These are phyloP conservation scores for Eupithecia subfuscata DNA, from an alignment of 2,888 invertebrate species.

Conservation along the genomic window DNA sequence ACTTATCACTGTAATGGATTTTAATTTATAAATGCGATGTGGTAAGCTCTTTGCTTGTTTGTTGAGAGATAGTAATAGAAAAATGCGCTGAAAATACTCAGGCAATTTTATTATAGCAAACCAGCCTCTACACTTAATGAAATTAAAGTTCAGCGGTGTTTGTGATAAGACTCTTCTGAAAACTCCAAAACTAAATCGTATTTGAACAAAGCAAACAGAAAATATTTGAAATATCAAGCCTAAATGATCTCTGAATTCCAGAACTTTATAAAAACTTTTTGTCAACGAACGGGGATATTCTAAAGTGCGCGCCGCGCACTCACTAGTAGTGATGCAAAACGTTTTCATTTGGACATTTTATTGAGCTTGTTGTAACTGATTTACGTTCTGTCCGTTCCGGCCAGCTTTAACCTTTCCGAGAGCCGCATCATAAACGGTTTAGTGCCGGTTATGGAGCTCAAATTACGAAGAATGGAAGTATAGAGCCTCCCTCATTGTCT, in stretches of 20 bases:
- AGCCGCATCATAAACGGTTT: constrained; percentile 80
- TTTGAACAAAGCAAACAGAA: neutral
- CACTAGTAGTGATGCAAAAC: constrained; percentile 54
- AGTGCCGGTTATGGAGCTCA: constrained; percentile 76
- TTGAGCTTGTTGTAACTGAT: constrained; percentile 67
- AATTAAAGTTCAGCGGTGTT: constrained; percentile 27
- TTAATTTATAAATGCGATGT: constrained; percentile 47
- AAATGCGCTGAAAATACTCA: constrained; percentile 35
- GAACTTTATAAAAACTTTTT: constrained; percentile 37
- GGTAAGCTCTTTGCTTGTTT: constrained; percentile 42
- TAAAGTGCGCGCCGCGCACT: constrained; percentile 51
- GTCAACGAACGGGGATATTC: constrained; percentile 43
- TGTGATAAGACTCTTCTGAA: constrained; percentile 1
- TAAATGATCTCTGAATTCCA: neutral
- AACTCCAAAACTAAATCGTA: constrained; percentile 9
- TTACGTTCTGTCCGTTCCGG: constrained; percentile 70
- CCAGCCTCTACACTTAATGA: constrained; percentile 23
- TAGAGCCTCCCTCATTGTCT: constrained; percentile 73
- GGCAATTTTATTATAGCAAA: constrained; percentile 25
- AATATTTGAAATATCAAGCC: constrained; percentile 5
- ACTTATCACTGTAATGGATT: constrained; percentile 46
- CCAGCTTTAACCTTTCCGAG: constrained; percentile 76
- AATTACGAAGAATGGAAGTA: constrained; percentile 77
- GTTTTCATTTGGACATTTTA: constrained; percentile 65
- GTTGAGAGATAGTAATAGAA: constrained; percentile 38